Percentiles rank a stretch among this genome's conserved stretches.
Conservation (phyloP, 1,140 invertebrate species). For the Panagrolaimus sp. region DNA sequence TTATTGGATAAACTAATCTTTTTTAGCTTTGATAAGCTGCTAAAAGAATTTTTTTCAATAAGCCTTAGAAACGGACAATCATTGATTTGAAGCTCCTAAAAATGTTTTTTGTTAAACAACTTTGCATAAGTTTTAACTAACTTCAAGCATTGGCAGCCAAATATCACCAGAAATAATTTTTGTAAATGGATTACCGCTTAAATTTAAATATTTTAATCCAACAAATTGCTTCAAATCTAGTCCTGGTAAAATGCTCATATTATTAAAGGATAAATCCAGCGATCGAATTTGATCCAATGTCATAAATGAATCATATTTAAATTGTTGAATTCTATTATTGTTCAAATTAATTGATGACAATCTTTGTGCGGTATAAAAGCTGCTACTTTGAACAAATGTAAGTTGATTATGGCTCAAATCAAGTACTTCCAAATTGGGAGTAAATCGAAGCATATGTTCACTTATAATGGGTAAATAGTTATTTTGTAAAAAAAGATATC, state of each 20-base stretch:
- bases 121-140: not conserved
- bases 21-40: slow-evolving; percentile 37
- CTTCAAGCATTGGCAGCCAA: slow-evolving; percentile 34
- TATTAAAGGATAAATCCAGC: slow-evolving; percentile 42
- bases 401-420: slow-evolving; percentile 41
- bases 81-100: slow-evolving; percentile 26
- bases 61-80: slow-evolving; percentile 26
- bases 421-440: slow-evolving; percentile 34
- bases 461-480: slow-evolving; percentile 42
- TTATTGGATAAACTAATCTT: slow-evolving; percentile 27
- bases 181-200: slow-evolving; percentile 41
- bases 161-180: slow-evolving; percentile 35
- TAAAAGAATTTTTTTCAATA: slow-evolving; percentile 32
- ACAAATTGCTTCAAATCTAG: slow-evolving; percentile 36
- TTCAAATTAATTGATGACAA: slow-evolving; percentile 30
- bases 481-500: slow-evolving; percentile 20
- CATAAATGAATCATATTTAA: slow-evolving; percentile 42
- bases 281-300: slow-evolving; percentile 28
- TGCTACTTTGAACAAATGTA: slow-evolving; percentile 33
- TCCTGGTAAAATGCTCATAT: slow-evolving; percentile 31
- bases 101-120: not conserved
- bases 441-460: slow-evolving; percentile 43
- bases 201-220: slow-evolving; percentile 35
- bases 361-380: slow-evolving; percentile 37
- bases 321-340: slow-evolving; percentile 34